Conservation (phyloP, 2,888 invertebrate species). For the Lasioglossum oenotherae region DNA sequence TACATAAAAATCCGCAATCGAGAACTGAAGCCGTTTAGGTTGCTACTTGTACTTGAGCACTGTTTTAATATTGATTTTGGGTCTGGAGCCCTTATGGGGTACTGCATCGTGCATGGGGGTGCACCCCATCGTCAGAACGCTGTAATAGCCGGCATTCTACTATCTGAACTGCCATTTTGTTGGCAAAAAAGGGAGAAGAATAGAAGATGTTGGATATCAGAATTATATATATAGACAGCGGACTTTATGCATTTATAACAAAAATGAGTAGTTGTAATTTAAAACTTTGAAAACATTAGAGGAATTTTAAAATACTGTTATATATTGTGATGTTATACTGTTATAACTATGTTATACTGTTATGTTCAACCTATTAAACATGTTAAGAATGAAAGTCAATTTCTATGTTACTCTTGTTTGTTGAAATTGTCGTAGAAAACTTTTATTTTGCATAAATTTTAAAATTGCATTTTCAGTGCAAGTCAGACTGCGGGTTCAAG, state of each 20-base stretch:
- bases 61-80: background rate
- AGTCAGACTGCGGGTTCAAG: background rate
- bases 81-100: background rate
- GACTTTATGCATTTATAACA: no score
- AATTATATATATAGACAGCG: background rate
- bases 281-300: no score
- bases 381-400: no score
- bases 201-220: background rate
- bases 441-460: no score
- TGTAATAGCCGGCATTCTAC: background rate
- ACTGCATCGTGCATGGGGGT: background rate
- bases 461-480: no score
- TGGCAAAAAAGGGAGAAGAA: background rate
- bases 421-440: no score
- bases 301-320: no score
- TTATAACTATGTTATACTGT: no score
- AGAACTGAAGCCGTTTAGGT: background rate
- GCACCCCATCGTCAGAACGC: background rate
- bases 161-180: background rate
- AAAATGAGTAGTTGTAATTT: no score
- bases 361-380: no score
- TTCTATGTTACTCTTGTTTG: no score
- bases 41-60: background rate
- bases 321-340: no score
- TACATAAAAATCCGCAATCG: background rate